These are phyloP conservation scores for Rhabditoides inermis DNA, from an alignment of 2,888 invertebrate genomes.

Conservation along the genomic window DNA sequence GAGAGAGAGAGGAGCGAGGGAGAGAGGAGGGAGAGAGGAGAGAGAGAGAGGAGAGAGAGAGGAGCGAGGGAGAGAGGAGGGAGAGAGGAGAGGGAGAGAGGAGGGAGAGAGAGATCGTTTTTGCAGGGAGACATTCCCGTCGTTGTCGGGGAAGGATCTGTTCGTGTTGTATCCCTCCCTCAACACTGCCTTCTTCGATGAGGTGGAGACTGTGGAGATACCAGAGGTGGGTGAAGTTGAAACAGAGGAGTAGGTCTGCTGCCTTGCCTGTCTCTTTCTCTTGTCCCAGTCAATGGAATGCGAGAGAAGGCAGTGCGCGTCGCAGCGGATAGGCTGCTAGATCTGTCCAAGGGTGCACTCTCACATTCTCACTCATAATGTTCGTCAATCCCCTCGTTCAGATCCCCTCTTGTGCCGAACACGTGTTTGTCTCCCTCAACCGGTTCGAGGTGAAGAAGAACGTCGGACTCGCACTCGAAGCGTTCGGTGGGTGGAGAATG, in stretches of 20 bases:
- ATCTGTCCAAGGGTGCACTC: conserved; percentile 17
- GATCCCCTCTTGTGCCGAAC: conserved; percentile 45
- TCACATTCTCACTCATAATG: background rate
- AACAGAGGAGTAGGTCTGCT: no score
- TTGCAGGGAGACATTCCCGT: conserved; percentile 31
- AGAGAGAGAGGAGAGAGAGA: no score
- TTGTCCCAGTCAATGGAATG: no score
- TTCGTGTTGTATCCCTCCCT: conserved; percentile 89
- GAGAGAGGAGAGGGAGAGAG: no score
- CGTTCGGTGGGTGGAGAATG: conserved; percentile 62
- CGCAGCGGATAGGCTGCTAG: conserved; percentile 32
- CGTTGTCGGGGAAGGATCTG: conserved; percentile 62
- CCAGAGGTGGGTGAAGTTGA: background rate
- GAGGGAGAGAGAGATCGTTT: no score
- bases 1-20: no score
- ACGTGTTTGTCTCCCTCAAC: conserved; percentile 82
- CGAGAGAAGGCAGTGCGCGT: conserved; percentile 25
- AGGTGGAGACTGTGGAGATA: conserved; percentile 1
- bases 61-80: no score
- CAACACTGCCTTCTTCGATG: conserved; percentile 63
- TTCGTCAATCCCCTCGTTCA: conserved; percentile 5
- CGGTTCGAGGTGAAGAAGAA: conserved; percentile 95
- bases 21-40: no score
- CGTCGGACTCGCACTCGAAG: conserved; percentile 73
- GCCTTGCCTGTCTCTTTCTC: no score